Percentiles rank a stretch among this genome's conserved stretches.
These are phyloP conservation scores for Torymus aiolomorphi DNA, from an alignment of 2,888 invertebrate species.

Conservation along the genomic window DNA sequence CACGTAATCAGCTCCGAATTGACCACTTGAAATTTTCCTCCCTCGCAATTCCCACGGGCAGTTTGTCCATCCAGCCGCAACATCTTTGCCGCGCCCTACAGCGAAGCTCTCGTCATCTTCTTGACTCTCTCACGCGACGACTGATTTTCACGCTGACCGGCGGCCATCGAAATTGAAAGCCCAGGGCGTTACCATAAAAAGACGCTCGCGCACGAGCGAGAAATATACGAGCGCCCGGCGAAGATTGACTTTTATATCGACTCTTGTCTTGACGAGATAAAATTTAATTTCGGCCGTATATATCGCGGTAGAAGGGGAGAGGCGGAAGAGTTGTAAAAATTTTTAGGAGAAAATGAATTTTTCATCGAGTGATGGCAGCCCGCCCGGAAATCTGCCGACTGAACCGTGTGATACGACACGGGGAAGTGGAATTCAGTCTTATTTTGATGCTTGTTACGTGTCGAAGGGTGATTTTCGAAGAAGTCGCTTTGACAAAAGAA, in stretches of 20 bases:
- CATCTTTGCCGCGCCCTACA: not conserved
- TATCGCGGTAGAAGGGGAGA: not conserved
- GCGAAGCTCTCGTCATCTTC: not conserved
- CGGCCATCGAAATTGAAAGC: conserved; percentile 61
- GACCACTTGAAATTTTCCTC: too few species aligned
- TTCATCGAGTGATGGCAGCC: not conserved
- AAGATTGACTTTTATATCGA: conserved; percentile 48
- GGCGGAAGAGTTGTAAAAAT: conserved; percentile 33
- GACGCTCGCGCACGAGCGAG: not conserved
- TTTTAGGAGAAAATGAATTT: conserved; percentile 37
- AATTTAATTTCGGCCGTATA: conserved; percentile 38
- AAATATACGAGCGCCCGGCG: conserved; percentile 35
- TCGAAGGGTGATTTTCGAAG: too few species aligned
- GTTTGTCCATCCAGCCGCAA: not conserved
- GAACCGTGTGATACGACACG: too few species aligned
- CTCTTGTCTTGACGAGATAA: conserved; percentile 43
- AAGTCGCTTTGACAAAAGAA: too few species aligned
- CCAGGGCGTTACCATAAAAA: conserved; percentile 47
- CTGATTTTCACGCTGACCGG: conserved; percentile 58
- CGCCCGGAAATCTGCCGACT: too few species aligned
- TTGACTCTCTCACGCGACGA: conserved; percentile 3
- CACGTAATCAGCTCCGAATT: too few species aligned
- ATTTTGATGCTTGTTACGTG: too few species aligned
- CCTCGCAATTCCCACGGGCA: too few species aligned
- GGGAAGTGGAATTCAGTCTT: too few species aligned